phyloP scores from a whole-genome alignment of 2,888 invertebrate genomes.

The Drosophila falleni region DNA sequence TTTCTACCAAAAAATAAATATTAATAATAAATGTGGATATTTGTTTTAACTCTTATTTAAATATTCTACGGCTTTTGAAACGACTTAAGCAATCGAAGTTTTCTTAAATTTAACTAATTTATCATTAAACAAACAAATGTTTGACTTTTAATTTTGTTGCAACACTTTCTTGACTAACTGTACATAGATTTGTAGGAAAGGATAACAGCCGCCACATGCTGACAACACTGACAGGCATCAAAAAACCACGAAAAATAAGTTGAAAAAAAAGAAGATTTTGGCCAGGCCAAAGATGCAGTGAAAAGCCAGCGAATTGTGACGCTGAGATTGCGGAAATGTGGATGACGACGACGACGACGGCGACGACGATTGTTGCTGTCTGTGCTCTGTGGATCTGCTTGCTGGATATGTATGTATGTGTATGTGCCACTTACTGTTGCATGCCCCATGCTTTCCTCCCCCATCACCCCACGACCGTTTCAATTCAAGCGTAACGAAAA shows the following conservation, averaged over 20 bases:
- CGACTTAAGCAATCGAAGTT: too few species aligned
- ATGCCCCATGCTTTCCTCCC: slow-evolving; percentile 17
- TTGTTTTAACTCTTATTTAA: too few species aligned
- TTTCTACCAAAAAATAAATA: too few species aligned
- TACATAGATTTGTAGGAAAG: not conserved
- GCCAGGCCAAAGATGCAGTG: slow-evolving; percentile 49
- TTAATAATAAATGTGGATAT: too few species aligned
- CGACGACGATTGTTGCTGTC: slow-evolving; percentile 37
- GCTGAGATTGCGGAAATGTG: slow-evolving; percentile 49
- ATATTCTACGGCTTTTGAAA: too few species aligned
- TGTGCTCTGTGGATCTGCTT: too few species aligned
- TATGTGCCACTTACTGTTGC: slow-evolving; percentile 26
- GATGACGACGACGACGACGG: slow-evolving; percentile 40
- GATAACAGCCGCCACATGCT: slow-evolving; percentile 26
- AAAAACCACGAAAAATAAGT: slow-evolving; percentile 30
- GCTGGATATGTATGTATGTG: slow-evolving; percentile 4
- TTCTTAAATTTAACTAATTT: too few species aligned
- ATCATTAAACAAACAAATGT: too few species aligned
- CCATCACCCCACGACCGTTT: slow-evolving; percentile 43
- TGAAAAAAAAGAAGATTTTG: slow-evolving; percentile 16
- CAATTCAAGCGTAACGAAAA: slow-evolving; percentile 77
- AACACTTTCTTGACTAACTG: too few species aligned
- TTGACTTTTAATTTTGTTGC: too few species aligned
- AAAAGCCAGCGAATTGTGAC: slow-evolving; percentile 72
- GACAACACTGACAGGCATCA: slow-evolving; percentile 40